Conservation (phyloP, 2,113 vertebrate genomes). For the Cyphomyrus plagiostoma region DNA sequence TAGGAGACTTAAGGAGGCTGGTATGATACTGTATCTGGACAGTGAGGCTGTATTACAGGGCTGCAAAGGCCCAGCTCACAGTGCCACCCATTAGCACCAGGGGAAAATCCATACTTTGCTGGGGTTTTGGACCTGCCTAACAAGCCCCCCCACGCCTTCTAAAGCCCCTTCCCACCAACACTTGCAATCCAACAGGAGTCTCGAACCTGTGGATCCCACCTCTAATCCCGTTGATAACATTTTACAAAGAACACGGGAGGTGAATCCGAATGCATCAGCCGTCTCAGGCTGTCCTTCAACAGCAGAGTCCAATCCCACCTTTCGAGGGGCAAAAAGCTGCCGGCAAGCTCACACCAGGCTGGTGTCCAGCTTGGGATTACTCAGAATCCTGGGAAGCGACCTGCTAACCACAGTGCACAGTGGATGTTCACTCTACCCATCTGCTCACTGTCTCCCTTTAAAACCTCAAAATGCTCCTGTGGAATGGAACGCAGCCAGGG, state of each 20-base stretch:
- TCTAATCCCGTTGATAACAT: background rate
- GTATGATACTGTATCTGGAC: background rate
- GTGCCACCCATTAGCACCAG: background rate
- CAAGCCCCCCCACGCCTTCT: background rate
- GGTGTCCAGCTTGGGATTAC: slow-evolving; percentile 48
- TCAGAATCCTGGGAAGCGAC: slow-evolving; percentile 35
- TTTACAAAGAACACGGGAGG: slow-evolving; percentile 9
- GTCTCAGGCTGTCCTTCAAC: background rate
- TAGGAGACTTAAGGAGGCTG: background rate
- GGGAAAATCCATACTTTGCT: background rate
- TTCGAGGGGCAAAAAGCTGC: slow-evolving; percentile 43
- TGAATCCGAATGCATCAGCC: slow-evolving; percentile 21
- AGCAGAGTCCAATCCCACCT: slow-evolving; percentile 33
- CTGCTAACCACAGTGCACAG: slow-evolving; percentile 48
- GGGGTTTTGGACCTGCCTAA: background rate
- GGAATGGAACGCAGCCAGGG: background rate
- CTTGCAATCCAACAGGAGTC: background rate
- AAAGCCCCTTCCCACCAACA: background rate
- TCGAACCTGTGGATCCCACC: background rate
- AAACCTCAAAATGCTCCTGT: background rate
- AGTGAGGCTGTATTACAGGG: background rate
- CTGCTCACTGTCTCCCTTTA: background rate
- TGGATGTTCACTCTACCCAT: slow-evolving; percentile 12
- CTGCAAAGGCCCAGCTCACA: background rate
- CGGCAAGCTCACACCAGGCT: slow-evolving; percentile 51